These are phyloP conservation scores for Craniophora ligustri DNA, from an alignment of 2,888 invertebrate species.

Conservation along the genomic window DNA sequence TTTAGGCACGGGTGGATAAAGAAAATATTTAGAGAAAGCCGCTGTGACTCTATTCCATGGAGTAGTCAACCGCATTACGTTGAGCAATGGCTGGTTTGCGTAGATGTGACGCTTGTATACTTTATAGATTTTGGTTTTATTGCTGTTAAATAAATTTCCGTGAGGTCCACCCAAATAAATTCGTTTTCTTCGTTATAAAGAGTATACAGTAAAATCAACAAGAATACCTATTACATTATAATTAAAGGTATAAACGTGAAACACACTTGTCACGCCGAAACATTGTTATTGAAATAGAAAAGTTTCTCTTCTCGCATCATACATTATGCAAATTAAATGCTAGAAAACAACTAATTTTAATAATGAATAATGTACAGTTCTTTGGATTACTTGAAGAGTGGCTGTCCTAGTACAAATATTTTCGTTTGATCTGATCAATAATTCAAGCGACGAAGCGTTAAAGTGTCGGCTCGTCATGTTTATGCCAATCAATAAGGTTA, in stretches of 20 bases:
- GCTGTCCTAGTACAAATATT: neutral
- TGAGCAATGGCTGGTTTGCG: too few species aligned
- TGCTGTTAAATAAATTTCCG: too few species aligned
- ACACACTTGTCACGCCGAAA: neutral
- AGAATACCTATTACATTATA: too few species aligned
- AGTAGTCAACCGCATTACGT: too few species aligned
- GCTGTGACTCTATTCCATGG: neutral
- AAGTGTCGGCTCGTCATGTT: neutral
- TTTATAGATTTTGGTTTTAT: too few species aligned
- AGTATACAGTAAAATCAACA: too few species aligned
- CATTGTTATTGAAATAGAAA: slow-evolving; percentile 19
- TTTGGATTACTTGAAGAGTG: slow-evolving; percentile 5
- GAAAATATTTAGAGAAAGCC: slow-evolving; percentile 1
- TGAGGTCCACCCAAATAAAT: too few species aligned
- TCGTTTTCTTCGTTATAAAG: too few species aligned
- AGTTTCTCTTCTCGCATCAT: neutral
- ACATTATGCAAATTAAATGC: slow-evolving; percentile 33
- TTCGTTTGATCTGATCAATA: neutral
- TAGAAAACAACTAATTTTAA: slow-evolving; percentile 19
- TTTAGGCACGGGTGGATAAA: neutral
- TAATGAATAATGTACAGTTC: slow-evolving; percentile 35
- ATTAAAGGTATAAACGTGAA: too few species aligned
- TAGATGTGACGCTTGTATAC: too few species aligned
- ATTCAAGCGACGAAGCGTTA: slow-evolving; percentile 5
- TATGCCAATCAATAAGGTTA: slow-evolving; percentile 16